phyloP scores from a whole-genome alignment of 2,797 vertebrate species.

The Pachyuromys duprasi region DNA sequence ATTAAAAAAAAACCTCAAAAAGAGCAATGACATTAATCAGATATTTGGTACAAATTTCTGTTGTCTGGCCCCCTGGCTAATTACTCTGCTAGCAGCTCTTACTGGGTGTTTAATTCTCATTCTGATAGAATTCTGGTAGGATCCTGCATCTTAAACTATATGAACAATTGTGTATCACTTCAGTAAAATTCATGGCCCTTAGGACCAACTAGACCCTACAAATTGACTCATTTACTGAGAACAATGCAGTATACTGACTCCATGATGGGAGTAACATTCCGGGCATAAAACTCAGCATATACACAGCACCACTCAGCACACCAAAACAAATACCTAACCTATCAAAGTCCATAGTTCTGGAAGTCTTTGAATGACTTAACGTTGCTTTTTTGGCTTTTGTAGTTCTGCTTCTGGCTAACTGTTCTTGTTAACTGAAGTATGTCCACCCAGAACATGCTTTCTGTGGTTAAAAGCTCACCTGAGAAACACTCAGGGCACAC shows the following conservation, averaged over 20 bases:
- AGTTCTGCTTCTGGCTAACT: not conserved
- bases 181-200: not conserved
- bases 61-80: not conserved
- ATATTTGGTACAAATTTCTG: not conserved
- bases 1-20: not conserved
- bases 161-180: not conserved
- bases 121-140: not conserved
- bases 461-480: not conserved
- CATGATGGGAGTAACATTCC: not conserved
- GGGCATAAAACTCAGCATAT: not conserved
- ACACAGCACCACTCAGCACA: not conserved
- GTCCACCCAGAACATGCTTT: not conserved
- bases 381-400: not conserved
- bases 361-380: not conserved
- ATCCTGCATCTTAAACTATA: not conserved
- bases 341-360: not conserved
- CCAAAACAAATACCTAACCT: not conserved
- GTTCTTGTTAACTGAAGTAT: not conserved
- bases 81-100: not conserved
- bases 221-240: not conserved
- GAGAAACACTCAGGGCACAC: not conserved
- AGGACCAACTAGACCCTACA: not conserved
- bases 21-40: not conserved
- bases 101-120: not conserved
- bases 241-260: not conserved